Base-by-base conservation (phyloP, 2,797 vertebrate species). In the Falco rusticolus region DNA sequence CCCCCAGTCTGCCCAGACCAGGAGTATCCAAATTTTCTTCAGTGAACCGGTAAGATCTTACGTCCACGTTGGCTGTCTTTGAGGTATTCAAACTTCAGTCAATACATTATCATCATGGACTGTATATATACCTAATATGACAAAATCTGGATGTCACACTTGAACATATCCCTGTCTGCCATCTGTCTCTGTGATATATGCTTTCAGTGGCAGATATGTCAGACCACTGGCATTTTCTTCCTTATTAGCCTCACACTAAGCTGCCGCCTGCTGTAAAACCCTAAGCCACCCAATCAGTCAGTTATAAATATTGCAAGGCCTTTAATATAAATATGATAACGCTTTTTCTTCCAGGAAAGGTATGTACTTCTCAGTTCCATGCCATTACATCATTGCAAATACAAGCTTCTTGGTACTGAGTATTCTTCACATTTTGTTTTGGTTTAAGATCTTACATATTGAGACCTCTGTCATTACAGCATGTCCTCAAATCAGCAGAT, bases 1-100 rank as follows among this genome's bases (percentile, higher is more conserved):
- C n/a, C 2, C 0, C 12, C 2, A 9, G 29, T 3, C 39, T 57
- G 21, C 11, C 17, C 16, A 60, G 53, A 39, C 6, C 3, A 69
- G n/a, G 57, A 59, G 5, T 13, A 37, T 56, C 16, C 31, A 48
- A 26, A 66, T 28, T 39, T 5, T 39, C 22, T 25, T 66, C 41
- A n/a, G 21, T 12, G 29, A 56, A 34, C 7, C 24, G 28, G 13
- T 48, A 26, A 89, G 7, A 37, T 33, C 14, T 77, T 22, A 3
- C 34, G 17, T 28, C 22, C 10, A 31, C 9, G 24, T 9, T 41
- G 21, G 5, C 9, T 69, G 19, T 18, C 37, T 83, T 29, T 50
- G 25, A 92, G 13, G 4, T 56, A 25, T 56, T 75, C 45, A 74
- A 31, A 50, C 56, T 60, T n/a, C 28, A 14, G 24, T 53, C 50